Evolutionary conservation across 2,113 vertebrate genomes (phyloP), one percentile per base, ranked within the genome.

Genomic region (Sphaerodactylus townsendi): DNA sequence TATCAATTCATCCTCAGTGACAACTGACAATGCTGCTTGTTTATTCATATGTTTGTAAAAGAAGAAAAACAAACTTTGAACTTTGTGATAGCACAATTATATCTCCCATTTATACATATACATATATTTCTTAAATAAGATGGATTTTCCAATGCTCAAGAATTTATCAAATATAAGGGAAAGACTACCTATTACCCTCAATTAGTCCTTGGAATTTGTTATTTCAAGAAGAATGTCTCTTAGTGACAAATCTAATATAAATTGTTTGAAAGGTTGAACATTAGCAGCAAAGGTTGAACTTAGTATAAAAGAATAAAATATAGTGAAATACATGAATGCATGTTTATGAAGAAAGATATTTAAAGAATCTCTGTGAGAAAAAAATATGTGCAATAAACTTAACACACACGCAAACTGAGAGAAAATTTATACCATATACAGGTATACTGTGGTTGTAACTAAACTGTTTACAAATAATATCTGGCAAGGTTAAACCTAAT

Each of bases 401-500:
- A 89, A 69, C 80, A 91, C 90, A 87, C 70, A 37, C 48, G 89
- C 79, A 86, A 93, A 92, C 74, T 91, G 88, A 91, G 87, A 82
- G 48, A 94, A 90, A 88, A 10, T 19, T 85, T 82, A 82, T 90
- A 87, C 59, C 90, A 77, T 79, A 87, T 87, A 66, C 56, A 73
- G 30, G 70, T 76, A 88, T 80, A 88, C 25, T 59, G 82, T 85
- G 83, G 89, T 93, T 79, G 64, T 79, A 86, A 78, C 56, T 89
- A 82, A 88, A 87, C 66, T 90, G 87, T 93, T 93, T 91, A 83
- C 71, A 93, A 92, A 90, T 92, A 92, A 56, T 91, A 90, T 90
- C 79, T 93, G 90, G 89, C 78, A 92, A 93, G 89, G 92, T 92
- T 94, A 93, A 93, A 93, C 79, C 80, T 93, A 92, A 93, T 93